Conservation (phyloP, 92 coral and sea anemone species). For the Diadumene lineata region DNA sequence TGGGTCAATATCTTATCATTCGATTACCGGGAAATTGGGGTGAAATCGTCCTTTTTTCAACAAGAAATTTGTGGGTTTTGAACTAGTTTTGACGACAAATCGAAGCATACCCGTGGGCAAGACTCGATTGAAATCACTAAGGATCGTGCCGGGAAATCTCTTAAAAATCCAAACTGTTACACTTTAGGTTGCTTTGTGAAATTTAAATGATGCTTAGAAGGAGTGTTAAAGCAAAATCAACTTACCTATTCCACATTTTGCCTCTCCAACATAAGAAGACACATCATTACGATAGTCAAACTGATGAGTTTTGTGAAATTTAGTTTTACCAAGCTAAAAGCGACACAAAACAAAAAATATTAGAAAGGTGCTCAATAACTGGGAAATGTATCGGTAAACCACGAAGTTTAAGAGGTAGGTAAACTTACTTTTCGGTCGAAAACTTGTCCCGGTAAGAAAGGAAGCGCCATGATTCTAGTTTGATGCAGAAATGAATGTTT, state of each 20-base stretch:
- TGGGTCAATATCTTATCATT: neutral
- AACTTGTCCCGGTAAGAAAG: constrained; percentile 95
- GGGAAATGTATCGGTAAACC: neutral
- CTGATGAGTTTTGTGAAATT: constrained; percentile 94
- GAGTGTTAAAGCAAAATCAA: neutral
- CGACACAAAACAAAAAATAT: constrained; percentile 10
- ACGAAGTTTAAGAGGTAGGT: constrained; percentile 1
- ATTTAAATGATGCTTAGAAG: neutral
- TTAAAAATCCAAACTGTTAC: neutral
- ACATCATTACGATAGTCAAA: constrained; percentile 98
- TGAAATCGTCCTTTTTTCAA: too few species aligned
- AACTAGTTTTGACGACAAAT: too few species aligned
- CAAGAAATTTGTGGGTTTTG: too few species aligned
- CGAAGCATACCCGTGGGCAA: too few species aligned
- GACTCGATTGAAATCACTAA: neutral
- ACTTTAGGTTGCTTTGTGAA: neutral
- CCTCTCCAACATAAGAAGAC: constrained; percentile 89
- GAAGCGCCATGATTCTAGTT: constrained; percentile 78
- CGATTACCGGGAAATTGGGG: too few species aligned
- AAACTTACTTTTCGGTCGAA: constrained; percentile 87
- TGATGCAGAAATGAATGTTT: constrained; percentile 13
- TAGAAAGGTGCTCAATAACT: neutral
- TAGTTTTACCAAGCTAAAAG: constrained; percentile 90
- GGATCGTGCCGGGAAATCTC: neutral
- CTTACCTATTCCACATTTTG: constrained; percentile 93